Conservation (phyloP, 2,797 vertebrate genomes). For the Scomberomorus guttatus region DNA sequence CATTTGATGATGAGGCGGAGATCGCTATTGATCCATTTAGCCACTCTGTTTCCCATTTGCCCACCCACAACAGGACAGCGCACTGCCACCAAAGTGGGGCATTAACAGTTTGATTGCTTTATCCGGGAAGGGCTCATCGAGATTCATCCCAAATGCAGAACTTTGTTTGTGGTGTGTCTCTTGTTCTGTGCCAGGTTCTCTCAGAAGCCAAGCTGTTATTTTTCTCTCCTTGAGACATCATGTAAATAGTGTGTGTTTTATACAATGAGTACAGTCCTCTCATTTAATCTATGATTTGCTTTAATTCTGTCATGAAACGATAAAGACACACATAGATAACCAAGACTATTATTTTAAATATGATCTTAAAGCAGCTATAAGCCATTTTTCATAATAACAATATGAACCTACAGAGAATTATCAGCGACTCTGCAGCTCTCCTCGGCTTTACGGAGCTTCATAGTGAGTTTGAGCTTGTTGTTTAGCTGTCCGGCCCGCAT, state of each 20-base stretch:
- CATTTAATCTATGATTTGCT: background rate
- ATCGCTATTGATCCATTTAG: slow-evolving; percentile 67
- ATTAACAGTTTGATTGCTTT: slow-evolving; percentile 60
- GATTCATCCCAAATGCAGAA: slow-evolving; percentile 50
- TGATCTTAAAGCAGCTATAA: too few relatives aligned
- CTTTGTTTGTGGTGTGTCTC: slow-evolving; percentile 30
- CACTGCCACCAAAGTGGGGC: slow-evolving; percentile 29
- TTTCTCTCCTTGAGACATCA: background rate
- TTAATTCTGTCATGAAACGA: background rate
- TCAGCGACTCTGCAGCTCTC: too few relatives aligned
- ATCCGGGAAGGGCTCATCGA: slow-evolving; percentile 47
- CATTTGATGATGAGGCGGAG: slow-evolving; percentile 54
- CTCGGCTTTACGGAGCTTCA: too few relatives aligned
- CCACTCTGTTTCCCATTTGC: slow-evolving; percentile 41
- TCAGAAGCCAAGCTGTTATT: background rate
- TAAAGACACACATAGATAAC: background rate
- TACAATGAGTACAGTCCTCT: background rate
- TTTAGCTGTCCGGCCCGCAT: too few relatives aligned
- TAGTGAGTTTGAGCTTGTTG: too few relatives aligned
- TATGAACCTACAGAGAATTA: too few relatives aligned
- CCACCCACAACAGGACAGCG: slow-evolving; percentile 37
- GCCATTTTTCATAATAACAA: too few relatives aligned
- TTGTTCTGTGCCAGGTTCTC: slow-evolving; percentile 6
- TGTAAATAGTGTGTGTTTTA: background rate
- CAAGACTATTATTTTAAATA: too few relatives aligned